A percentile compares a stretch with the other conserved stretches of the same genome.
Conservation (phyloP, 23 tunicate genomes). For the Styela plicata region DNA sequence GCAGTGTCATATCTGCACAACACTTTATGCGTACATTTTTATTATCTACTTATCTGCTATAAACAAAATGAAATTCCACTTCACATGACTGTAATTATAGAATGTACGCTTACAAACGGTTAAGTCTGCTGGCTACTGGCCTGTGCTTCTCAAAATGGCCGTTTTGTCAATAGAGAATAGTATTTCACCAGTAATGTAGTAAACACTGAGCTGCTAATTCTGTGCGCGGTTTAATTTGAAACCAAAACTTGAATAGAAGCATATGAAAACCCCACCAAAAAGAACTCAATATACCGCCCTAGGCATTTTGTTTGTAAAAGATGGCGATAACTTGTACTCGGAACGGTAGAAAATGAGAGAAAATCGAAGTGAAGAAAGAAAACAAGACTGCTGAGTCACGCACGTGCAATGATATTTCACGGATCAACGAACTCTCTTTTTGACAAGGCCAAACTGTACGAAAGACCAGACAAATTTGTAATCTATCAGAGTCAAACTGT, state of each 20-base stretch:
- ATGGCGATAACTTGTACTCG: background rate
- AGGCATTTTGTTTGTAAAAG: background rate
- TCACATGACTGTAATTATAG: no score
- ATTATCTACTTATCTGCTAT: no score
- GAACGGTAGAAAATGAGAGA: constrained; percentile 19
- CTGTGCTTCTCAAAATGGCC: no score
- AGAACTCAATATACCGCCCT: background rate
- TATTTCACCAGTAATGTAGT: no score
- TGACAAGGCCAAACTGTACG: background rate
- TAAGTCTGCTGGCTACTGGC: no score
- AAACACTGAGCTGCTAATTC: background rate
- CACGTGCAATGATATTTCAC: constrained; percentile 25
- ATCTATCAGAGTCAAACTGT: background rate
- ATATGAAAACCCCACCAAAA: background rate
- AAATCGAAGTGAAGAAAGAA: background rate
- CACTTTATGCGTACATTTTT: no score
- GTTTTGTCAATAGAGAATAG: no score
- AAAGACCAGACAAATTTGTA: background rate
- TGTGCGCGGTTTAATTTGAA: background rate
- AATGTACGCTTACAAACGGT: no score
- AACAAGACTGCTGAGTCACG: constrained; percentile 33
- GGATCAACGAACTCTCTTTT: constrained; percentile 28
- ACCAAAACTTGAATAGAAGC: background rate
- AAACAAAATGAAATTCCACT: no score
- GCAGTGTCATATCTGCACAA: background rate